phyloP scores from a whole-genome alignment of 2,113 vertebrate genomes.

The Chaetura pelagica region DNA sequence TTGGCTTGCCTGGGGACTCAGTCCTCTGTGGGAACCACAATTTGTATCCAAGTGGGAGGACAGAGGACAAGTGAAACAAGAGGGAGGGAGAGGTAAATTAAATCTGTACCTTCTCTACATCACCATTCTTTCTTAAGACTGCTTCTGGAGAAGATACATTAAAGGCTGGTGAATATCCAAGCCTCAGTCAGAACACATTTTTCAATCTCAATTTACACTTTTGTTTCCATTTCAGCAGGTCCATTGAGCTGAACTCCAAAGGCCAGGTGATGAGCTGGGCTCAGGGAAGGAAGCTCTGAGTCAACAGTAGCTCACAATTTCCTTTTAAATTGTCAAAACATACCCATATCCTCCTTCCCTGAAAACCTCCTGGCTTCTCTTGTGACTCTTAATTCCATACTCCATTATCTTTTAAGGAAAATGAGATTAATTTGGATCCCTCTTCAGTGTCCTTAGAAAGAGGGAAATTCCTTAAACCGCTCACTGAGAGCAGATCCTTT shows the following conservation, averaged over 20 bases:
- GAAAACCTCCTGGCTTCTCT: neutral
- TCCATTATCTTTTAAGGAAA: neutral
- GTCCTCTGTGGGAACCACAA: neutral
- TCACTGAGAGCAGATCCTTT: neutral
- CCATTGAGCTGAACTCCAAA: neutral
- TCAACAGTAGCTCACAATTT: neutral
- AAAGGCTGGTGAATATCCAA: neutral
- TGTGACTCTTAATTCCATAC: neutral
- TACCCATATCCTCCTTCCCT: neutral
- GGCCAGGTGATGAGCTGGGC: neutral
- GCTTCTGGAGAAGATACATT: neutral
- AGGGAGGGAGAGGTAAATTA: neutral
- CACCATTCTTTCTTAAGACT: neutral
- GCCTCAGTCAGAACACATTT: neutral
- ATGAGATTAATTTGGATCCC: neutral
- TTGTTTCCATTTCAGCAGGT: neutral
- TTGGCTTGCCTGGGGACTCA: neutral
- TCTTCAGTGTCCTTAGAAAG: neutral
- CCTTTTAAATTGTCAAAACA: neutral
- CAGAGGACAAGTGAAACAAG: neutral
- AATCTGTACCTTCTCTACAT: neutral
- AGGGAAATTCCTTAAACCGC: neutral
- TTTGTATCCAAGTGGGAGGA: neutral
- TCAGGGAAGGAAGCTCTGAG: neutral
- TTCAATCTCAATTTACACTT: neutral